Percentiles rank a stretch among this genome's conserved stretches.
phyloP scores from a whole-genome alignment of 2,113 vertebrate genomes.

The Saguinus imperator region DNA sequence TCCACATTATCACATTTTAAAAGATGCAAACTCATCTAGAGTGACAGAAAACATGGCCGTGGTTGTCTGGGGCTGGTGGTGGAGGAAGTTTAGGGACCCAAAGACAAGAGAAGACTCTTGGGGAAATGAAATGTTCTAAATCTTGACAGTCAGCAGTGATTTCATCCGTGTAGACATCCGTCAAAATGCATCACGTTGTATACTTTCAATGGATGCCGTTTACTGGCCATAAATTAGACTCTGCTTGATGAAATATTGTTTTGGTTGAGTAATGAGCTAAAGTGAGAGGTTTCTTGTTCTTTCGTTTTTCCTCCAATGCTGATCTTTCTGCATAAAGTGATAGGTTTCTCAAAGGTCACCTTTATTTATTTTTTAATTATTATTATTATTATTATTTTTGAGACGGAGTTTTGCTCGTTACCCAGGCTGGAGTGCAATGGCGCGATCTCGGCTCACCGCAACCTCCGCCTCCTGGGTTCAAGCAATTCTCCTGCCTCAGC shows the following conservation, averaged over 20 bases:
- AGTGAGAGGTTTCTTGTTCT: no score
- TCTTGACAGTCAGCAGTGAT: not conserved
- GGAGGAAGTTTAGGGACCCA: not conserved
- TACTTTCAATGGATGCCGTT: not conserved
- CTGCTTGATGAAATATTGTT: not conserved
- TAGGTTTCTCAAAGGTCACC: not conserved
- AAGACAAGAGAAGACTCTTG: not conserved
- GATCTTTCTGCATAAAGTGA: no score
- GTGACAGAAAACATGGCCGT: rapidly evolving
- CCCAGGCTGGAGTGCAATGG: no score
- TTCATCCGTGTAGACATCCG: not conserved
- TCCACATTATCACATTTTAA: not conserved
- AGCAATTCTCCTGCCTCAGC: no score
- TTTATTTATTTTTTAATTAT: not conserved
- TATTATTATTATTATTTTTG: no score
- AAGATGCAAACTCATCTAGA: not conserved
- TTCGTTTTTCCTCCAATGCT: no score
- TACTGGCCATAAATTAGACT: not conserved
- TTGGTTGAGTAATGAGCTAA: not conserved
- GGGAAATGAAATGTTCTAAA: not conserved
- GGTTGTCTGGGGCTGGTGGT: not conserved
- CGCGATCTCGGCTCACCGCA: no score
- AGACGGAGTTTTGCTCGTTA: no score
- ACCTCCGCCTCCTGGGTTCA: no score
- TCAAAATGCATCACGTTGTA: not conserved